Conservation (phyloP, 1,140 invertebrate species). For the Holcopasites calliopsidis region DNA sequence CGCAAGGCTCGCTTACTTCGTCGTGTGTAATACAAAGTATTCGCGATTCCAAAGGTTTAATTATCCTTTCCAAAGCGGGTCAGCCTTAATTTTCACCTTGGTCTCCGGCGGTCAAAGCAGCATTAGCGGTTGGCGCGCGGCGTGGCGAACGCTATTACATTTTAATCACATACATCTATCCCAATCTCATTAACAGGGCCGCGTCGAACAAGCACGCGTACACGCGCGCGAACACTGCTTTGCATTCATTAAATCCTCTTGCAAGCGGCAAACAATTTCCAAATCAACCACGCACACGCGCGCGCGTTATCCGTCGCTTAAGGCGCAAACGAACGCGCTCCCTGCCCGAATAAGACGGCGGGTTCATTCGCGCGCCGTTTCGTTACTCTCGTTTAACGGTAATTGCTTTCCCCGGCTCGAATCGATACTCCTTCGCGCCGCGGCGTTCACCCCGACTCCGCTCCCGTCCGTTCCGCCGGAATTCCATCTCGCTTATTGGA, state of each 20-base stretch:
- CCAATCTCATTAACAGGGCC: background rate
- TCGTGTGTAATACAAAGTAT: too few relatives aligned
- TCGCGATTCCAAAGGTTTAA: background rate
- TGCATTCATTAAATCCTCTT: background rate
- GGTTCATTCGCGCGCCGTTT: background rate
- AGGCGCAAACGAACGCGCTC: background rate
- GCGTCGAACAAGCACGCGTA: background rate
- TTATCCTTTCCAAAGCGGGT: background rate
- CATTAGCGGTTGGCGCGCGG: background rate
- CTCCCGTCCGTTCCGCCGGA: background rate
- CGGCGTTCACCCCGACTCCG: background rate
- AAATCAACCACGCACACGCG: background rate
- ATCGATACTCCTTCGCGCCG: constrained; percentile 1
- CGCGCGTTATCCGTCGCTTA: too few relatives aligned
- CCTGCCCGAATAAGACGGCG: background rate
- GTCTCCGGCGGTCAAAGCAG: background rate
- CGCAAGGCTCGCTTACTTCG: too few relatives aligned
- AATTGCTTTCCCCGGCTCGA: constrained; percentile 6
- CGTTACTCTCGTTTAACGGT: constrained; percentile 12
- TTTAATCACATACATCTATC: constrained; percentile 5
- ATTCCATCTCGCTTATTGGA: constrained; percentile 8
- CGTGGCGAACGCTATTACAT: background rate
- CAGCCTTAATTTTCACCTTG: background rate
- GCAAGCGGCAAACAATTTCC: background rate
- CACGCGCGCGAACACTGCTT: too few relatives aligned